Evolutionary conservation across 1,140 invertebrate genomes (phyloP).

Genomic region (Brachionus rubens): DNA sequence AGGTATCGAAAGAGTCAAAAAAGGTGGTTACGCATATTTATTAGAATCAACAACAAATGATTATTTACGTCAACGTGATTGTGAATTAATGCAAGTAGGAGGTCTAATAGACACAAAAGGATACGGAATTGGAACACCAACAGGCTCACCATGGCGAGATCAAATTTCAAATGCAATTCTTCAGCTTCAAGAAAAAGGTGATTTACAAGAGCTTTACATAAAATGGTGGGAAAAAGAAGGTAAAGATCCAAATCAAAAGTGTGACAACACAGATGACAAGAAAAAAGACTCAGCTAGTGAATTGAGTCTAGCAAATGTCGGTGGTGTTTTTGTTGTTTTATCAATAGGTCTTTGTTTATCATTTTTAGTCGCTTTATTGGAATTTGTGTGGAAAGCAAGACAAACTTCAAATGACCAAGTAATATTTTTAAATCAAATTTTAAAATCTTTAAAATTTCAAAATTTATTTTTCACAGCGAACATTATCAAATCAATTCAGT

Average conservation of each 20-base stretch:
- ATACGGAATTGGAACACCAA: conserved; percentile 70
- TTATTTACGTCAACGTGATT: conserved; percentile 56
- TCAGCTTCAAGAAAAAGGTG: conserved; percentile 47
- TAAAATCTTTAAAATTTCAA: no score
- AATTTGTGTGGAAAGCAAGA: conserved; percentile 75
- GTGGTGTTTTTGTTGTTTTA: conserved; percentile 94
- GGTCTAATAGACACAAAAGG: conserved; percentile 81
- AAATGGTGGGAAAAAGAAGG: conserved; percentile 47
- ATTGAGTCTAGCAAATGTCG: conserved; percentile 51
- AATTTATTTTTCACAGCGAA: no score
- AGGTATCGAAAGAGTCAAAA: conserved; percentile 54
- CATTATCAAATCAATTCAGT: background rate
- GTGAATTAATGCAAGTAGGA: conserved; percentile 63
- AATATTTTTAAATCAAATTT: background rate
- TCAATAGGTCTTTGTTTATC: conserved; percentile 83
- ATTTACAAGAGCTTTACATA: conserved; percentile 43
- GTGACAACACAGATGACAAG: background rate
- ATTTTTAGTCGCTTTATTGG: conserved; percentile 83
- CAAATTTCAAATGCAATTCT: conserved; percentile 39
- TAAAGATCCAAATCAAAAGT: conserved; percentile 31
- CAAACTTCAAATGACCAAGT: conserved; percentile 18
- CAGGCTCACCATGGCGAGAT: conserved; percentile 49
- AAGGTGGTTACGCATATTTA: conserved; percentile 58
- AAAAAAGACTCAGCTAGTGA: conserved; percentile 49
- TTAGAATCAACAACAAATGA: conserved; percentile 59